Percentiles rank a stretch among this genome's conserved stretches.
These are phyloP conservation scores for Drosophila nr. perissopoda DNA, from an alignment of 2,888 invertebrate species.

Conservation along the genomic window DNA sequence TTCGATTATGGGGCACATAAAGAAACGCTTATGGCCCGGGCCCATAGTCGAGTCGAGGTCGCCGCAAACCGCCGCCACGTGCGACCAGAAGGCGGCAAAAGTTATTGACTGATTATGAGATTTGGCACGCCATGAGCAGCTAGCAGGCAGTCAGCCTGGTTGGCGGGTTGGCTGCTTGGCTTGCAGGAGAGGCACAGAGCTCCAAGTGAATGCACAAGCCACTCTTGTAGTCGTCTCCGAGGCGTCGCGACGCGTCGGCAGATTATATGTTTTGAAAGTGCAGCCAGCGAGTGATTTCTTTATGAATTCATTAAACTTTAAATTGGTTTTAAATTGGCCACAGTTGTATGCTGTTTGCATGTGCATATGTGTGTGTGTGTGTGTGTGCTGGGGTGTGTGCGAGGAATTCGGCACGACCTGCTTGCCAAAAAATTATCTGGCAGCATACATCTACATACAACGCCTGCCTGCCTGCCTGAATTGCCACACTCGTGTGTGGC, in stretches of 20 bases:
- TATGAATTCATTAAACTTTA: conserved; percentile 82
- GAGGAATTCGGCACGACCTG: conserved; percentile 79
- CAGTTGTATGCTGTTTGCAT: conserved; percentile 44
- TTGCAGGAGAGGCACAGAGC: conserved; percentile 11
- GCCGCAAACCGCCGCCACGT: conserved; percentile 69
- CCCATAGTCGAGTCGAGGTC: conserved; percentile 60
- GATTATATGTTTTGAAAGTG: conserved; percentile 81
- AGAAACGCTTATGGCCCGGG: conserved; percentile 65
- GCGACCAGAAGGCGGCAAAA: conserved; percentile 78
- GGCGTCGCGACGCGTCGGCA: conserved; percentile 70
- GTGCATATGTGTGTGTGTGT: conserved; percentile 28
- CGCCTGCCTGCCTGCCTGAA: conserved; percentile 12
- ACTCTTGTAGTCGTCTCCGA: conserved; percentile 16
- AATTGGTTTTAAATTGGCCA: conserved; percentile 81
- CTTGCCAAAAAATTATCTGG: conserved; percentile 71
- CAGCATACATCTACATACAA: conserved; percentile 63
- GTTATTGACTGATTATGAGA: conserved; percentile 82
- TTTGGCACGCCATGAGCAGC: conserved; percentile 75
- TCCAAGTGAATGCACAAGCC: conserved; percentile 47
- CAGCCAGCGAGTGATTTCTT: conserved; percentile 76
- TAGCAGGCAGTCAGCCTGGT: conserved; percentile 9
- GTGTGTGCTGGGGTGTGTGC: conserved; percentile 33
- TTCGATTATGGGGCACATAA: conserved; percentile 78
- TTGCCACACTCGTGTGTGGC: conserved; percentile 49
- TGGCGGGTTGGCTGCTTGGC: not conserved